Evolutionary conservation across 2,113 vertebrate species (phyloP), one percentile per base, ranked within the genome.

Genomic region (Catharus minimus): DNA sequence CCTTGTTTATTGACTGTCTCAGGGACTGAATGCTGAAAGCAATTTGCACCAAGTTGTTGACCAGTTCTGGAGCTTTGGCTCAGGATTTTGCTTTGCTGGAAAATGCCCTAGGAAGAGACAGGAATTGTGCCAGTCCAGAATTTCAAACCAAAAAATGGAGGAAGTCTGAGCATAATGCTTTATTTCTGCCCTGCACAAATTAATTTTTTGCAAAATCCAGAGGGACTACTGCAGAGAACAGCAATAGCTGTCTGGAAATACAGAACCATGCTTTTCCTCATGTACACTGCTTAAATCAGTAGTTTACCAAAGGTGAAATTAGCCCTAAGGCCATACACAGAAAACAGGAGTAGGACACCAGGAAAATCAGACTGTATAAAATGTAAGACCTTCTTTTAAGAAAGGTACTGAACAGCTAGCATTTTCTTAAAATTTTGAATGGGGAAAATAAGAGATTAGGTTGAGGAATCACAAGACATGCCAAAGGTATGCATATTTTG

Each of bases 1-100:
- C 74, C 77, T 82, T 43, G 36, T 72, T 83, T 65, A 87, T 87
- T 88, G 83, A 95, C 92, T 90, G 5, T 65, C 80, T 46, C 24
- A 33, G 41, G 44, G 46, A 86, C 49, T 72, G 52, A 78, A 78
- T 53, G 36, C 33, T 83, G 56, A 68, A 75, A 82, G 43, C 10
- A 49, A 74, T 58, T 82, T 76, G 46, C 46, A 79, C 38, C 2
- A 3, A 50, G 28, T 17, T 67, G 41, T 68, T 65, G 53, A 84
- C 4, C 23, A 38, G 57, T 58, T 75, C 44, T 56, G 46, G 28
- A 75, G 61, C 28, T 72, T 56, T 60, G 43, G 9, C 47, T 91
- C 10, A 26, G 15, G 39, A 15, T 57, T 86, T 86, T 61, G 46
- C 23, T 64, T 72, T 65, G 55, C n/a, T 61, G 61, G 53, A 65